Evolutionary conservation across 2,113 vertebrate genomes (phyloP), one percentile per base, ranked within the genome.

Genomic region (Cyanoramphus novaezelandiae): DNA sequence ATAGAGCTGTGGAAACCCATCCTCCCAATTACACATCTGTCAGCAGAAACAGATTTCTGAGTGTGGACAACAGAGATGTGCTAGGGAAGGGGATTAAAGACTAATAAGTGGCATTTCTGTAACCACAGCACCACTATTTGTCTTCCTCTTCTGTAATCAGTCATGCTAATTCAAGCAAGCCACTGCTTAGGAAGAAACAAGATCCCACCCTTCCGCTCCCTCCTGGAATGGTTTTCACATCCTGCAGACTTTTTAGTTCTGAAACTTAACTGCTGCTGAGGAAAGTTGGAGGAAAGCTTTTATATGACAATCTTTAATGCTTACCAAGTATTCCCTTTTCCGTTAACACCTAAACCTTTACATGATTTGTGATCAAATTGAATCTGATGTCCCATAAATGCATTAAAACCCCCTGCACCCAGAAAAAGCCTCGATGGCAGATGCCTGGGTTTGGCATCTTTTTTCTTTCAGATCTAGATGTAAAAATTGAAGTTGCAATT

Each of bases 111-210:
- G 19, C 55, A 65, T 17, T 39, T 50, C 13, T 10, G 44, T 25
- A 86, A 82, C n/a, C 50, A 76, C 70, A 90, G 25, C 35, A 90
- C 17, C 1, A 14, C 37, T 52, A 2, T 27, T 79, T 39, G 60
- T 43, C 50, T 69, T 84, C 53, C 11, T 77, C 57, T 71, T 72
- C 43, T 62, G n/a, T 17, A 71, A 68, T 24, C 18, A 12, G 19
- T 39, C 15, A 27, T 9, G 13, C 13, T 33, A 52, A 52, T 6
- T 35, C 0, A 0, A 46, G 50, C 29, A 69, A 43, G 27, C 13
- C 10, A 4, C 24, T 27, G 21, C 24, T 86, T 25, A 53, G 13
- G 37, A 46, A 1, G 3, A 86, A 86, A n/a, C 9, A 46, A 59
- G 33, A 86, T 50, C 11, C 43, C 60, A 80, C n/a, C 75, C 44